Evolutionary conservation across 2,888 invertebrate species (phyloP).

Genomic region (Ectropis crepuscularia): DNA sequence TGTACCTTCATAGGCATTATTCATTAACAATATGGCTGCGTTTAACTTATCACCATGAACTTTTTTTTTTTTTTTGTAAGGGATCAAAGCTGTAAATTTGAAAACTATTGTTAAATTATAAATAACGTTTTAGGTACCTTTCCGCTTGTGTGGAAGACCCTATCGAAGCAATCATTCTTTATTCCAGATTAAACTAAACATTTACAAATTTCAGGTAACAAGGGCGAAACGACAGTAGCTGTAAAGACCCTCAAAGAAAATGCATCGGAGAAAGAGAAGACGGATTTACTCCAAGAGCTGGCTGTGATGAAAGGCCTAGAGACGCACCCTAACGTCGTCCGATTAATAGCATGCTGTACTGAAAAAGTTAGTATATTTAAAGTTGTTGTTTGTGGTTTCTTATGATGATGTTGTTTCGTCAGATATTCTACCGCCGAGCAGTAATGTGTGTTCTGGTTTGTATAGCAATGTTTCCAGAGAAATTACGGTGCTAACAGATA

Average conservation of each 20-base stretch:
- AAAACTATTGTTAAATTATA: no score
- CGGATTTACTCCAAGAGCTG: constrained; percentile 94
- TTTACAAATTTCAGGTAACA: constrained; percentile 77
- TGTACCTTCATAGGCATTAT: no score
- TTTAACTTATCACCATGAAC: no score
- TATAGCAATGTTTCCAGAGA: no score
- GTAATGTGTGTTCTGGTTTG: no score
- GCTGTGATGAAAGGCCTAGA: constrained; percentile 96
- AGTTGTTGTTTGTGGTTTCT: not conserved
- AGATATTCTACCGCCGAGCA: not conserved
- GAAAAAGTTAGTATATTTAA: constrained; percentile 83
- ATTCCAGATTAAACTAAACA: no score
- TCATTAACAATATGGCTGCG: no score
- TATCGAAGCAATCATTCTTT: no score
- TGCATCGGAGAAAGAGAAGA: constrained; percentile 93
- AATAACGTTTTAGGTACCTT: not conserved
- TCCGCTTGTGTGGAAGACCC: not conserved
- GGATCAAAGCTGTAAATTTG: no score
- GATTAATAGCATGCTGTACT: constrained; percentile 94
- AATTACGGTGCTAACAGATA: no score
- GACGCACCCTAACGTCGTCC: constrained; percentile 95
- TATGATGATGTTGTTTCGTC: not conserved
- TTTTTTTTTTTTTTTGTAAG: no score
- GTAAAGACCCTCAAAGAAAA: constrained; percentile 98
- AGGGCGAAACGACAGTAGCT: constrained; percentile 93